Base-by-base conservation (phyloP, 2,797 vertebrate species). In the Characodon lateralis region DNA sequence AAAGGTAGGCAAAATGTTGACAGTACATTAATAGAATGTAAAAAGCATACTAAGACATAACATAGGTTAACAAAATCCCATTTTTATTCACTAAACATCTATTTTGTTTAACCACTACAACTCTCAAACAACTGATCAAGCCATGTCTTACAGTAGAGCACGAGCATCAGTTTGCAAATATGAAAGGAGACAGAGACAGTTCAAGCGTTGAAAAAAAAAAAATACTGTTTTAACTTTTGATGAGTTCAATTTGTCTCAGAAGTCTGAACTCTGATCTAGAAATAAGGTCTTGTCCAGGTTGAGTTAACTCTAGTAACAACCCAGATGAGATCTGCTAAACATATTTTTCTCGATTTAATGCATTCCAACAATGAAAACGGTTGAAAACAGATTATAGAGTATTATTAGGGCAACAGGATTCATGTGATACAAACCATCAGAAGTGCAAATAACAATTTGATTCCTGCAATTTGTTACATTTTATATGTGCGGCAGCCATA, bases 1-100 rank as follows among this genome's bases (percentile, higher is more conserved):
- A 71, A 78, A 80, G 39, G 16, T 59, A 5, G 10, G 43, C 55
- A 50, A 71, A 53, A 18, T 20, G 41, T 59, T n/a, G n/a, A n/a
- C 8, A 56, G 55, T n/a, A 56, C 9, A 24, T 56, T 56, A 55
- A 55, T 7, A 56, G 24, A 56, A 56, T 56, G 55, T 6, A 56
- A n/a, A 55, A 56, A n/a, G 55, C 22, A 24, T 24, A 6, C 53
- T 9, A 55, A 55, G 53, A 55, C 22, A 55, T 24, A 55, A 55
- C 6, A 56, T n/a, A 56, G 22, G 22, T 24, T n/a, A 56, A 53
- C 16, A 53, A 20, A 20, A 22, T 22, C 51, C 0, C 18, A 53
- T 53, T 53, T 20, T 20, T 5, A 53, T 18, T 20, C 6, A 53
- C 20, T 53, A 18, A 53, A 53, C 14, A 53, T 16, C 51, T 48